Base-by-base conservation (phyloP, 2,113 vertebrate species). In the Saccopteryx leptura region DNA sequence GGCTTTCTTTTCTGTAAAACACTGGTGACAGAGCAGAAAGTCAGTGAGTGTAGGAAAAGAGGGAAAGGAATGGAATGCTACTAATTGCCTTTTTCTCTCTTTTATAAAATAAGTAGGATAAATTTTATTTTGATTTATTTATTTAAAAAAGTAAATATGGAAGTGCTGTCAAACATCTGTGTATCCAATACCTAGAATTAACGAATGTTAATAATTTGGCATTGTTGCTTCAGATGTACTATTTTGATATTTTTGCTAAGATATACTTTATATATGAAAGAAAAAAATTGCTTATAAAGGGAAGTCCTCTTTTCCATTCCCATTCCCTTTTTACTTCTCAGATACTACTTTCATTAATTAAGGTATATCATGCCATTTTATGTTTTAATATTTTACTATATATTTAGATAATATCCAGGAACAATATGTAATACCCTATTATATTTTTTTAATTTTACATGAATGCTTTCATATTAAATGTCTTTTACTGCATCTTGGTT, bases 361-460 rank as follows among this genome's bases (percentile, higher is more conserved):
- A 11, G 58, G 4, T 84, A 19, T 84, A 46, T 84, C 54, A 46
- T 72, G 72, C 7, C 33, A 65, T 17, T 83, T 87, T 52, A 10
- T 60, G 23, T 72, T 93, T 94, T 90, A 76, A 71, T 78, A 65
- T 23, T 83, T 93, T 85, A 71, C 10, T 69, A 46, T 28, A 23
- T 79, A 91, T 39, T 61, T 83, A 79, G 82, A 52, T 72, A 83
- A 61, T 65, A 87, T 31, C 23, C 23, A 88, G 61, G 12, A 82
- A 9, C 39, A 88, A 88, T 24, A 58, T 39, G 54, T 10, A 75
- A 50, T 4, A 31, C 18, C 84, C 1, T 28, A 48, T 61, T 82
- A 69, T 82, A 31, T 80, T 94, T 82, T 82, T 54, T 9, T 68
- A 71, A 60, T 52, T 82, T 96, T 87, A 66, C 4, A 33, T 14